Conservation (phyloP, 2,113 vertebrate species). For the Corynorhinus townsendii region DNA sequence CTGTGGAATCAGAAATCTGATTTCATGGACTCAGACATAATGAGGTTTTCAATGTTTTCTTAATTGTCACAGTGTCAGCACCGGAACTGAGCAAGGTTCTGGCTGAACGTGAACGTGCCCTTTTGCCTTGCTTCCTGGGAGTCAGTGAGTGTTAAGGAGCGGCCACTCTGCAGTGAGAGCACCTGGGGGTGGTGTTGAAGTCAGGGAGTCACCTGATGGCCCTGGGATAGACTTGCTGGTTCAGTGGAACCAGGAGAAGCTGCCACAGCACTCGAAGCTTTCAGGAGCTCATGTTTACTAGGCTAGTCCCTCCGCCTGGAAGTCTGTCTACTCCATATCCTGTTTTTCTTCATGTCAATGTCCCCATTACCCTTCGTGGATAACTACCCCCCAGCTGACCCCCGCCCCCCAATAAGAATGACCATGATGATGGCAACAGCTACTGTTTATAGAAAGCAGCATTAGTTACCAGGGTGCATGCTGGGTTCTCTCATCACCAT, state of each 20-base stretch:
- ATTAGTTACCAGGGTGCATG: not conserved
- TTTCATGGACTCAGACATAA: not conserved
- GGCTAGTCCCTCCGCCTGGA: not conserved
- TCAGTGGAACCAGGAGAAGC: not conserved
- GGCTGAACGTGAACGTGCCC: not conserved
- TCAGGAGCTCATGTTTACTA: accelerated
- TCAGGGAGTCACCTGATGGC: not conserved
- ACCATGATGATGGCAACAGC: not conserved
- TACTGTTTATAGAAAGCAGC: not conserved
- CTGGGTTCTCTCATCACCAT: not conserved
- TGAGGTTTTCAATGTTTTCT: slow-evolving; percentile 1
- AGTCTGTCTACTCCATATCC: not conserved
- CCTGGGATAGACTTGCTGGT: not conserved
- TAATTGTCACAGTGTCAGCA: not conserved
- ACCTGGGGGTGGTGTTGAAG: not conserved
- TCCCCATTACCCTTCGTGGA: not conserved
- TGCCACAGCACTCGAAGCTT: too few relatives aligned
- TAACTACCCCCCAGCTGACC: not conserved
- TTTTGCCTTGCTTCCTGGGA: not conserved
- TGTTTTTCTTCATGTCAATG: not conserved
- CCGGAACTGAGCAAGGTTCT: not conserved
- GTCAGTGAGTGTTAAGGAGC: not conserved
- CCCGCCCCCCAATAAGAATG: not conserved
- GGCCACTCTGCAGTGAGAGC: not conserved
- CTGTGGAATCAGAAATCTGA: not conserved